Conservation (phyloP, 2,113 vertebrate genomes). For the Scolopax mira region DNA sequence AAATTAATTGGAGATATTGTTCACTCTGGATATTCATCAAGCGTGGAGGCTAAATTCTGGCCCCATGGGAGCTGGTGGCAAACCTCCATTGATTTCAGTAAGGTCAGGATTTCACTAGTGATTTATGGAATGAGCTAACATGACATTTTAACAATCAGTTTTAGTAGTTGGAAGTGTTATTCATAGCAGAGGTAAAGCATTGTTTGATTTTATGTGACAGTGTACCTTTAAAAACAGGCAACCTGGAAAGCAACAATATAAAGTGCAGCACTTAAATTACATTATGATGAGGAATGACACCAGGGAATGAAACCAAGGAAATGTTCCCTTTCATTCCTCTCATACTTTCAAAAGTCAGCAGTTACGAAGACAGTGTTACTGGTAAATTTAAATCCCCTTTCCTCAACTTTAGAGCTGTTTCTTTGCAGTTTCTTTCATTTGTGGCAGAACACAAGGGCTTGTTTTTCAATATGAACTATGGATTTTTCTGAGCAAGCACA, state of each 20-base stretch:
- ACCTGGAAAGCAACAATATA: constrained; percentile 51
- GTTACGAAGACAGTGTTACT: background rate
- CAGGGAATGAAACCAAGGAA: constrained; percentile 20
- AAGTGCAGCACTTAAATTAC: constrained; percentile 32
- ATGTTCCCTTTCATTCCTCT: constrained; percentile 15
- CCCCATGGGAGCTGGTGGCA: constrained; percentile 48
- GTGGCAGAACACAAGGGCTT: constrained; percentile 3
- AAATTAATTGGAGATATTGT: constrained; percentile 62
- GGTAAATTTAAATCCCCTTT: constrained; percentile 5
- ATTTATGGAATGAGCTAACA: constrained; percentile 49
- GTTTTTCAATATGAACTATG: background rate
- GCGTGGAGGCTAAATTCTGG: constrained; percentile 39
- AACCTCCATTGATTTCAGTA: constrained; percentile 54
- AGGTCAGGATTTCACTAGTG: constrained; percentile 52
- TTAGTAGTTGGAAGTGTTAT: constrained; percentile 61
- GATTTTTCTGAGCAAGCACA: background rate
- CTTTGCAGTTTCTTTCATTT: background rate
- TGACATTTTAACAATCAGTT: constrained; percentile 63
- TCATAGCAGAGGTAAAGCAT: constrained; percentile 59
- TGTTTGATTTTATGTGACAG: constrained; percentile 68
- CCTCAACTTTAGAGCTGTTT: background rate
- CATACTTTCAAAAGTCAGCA: background rate
- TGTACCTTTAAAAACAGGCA: constrained; percentile 56
- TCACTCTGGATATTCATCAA: constrained; percentile 59
- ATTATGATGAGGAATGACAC: constrained; percentile 38